A percentile compares a stretch with the other conserved stretches of the same genome.
These are phyloP conservation scores for Schizotus pectinicornis DNA, from an alignment of 2,888 invertebrate genomes.

Conservation along the genomic window DNA sequence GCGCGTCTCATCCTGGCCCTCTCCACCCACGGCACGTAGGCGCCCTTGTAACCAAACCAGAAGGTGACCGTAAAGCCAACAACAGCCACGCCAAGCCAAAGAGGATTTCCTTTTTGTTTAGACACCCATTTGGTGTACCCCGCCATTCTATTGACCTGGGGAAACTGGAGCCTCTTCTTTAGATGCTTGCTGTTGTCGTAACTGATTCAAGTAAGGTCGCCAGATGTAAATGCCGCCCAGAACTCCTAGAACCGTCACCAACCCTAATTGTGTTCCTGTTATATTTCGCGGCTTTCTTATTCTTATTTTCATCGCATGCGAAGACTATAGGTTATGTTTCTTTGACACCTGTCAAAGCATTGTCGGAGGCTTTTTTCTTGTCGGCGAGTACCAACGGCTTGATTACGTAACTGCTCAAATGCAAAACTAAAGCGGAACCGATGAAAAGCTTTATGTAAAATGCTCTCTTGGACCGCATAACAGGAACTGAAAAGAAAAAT, in stretches of 20 bases:
- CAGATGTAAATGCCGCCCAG: conserved; percentile 13
- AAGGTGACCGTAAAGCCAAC: background rate
- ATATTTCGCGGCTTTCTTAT: conserved; percentile 3
- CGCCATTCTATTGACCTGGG: background rate
- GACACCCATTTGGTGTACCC: background rate
- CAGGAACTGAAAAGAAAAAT: background rate
- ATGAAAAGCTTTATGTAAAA: conserved; percentile 8
- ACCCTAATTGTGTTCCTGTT: background rate
- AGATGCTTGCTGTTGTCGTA: background rate
- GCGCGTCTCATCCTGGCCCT: background rate
- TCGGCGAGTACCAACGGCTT: conserved; percentile 5
- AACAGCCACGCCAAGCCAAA: background rate
- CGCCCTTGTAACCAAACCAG: background rate
- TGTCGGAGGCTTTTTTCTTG: background rate
- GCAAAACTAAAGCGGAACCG: conserved; percentile 3
- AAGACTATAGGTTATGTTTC: conserved; percentile 5
- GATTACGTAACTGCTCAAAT: conserved; percentile 11
- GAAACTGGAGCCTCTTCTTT: background rate
- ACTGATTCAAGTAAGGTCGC: background rate
- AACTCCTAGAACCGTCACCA: conserved; percentile 2
- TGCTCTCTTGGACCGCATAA: background rate
- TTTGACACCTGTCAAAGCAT: background rate
- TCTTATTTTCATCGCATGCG: conserved; percentile 2
- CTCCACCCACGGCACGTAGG: background rate
- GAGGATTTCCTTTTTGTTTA: conserved; percentile 1